Evolutionary conservation across 2,113 vertebrate species (phyloP).

Genomic region (Arenaria interpres): DNA sequence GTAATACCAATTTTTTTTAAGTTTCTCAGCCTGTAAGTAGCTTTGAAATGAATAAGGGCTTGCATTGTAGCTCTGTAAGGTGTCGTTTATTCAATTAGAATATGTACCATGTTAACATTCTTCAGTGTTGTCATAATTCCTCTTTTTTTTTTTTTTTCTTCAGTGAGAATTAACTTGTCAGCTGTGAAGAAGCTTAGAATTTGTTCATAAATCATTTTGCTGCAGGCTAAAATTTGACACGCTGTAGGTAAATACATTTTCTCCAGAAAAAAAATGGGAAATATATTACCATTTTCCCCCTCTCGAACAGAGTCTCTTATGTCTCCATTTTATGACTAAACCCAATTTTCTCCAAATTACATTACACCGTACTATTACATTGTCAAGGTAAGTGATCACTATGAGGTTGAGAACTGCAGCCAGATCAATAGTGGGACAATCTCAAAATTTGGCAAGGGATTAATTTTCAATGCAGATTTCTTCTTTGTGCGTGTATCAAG

Average conservation of each 20-base stretch:
- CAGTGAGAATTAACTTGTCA: conserved; percentile 36
- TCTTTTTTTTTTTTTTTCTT: not conserved
- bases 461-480: not conserved
- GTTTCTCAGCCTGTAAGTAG: not conserved
- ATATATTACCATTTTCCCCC: not conserved
- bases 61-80: not conserved
- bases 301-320: not conserved
- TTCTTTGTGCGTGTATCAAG: not conserved
- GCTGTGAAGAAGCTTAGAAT: conserved; percentile 17
- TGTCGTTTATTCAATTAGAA: conserved; percentile 50
- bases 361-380: not conserved
- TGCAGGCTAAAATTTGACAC: conserved; percentile 19
- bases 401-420: not conserved
- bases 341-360: not conserved
- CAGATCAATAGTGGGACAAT: not conserved
- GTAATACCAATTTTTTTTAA: not conserved
- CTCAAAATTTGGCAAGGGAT: not conserved
- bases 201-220: conserved; percentile 43
- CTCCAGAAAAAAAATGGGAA: not conserved
- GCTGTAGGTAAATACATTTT: not conserved
- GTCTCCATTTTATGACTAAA: not conserved
- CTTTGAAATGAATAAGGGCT: conserved; percentile 37
- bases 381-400: not conserved
- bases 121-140: conserved; percentile 31
- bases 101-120: conserved; percentile 27